Base-by-base conservation (phyloP, 2,797 vertebrate genomes). In the Crocodylus rhombifer region DNA sequence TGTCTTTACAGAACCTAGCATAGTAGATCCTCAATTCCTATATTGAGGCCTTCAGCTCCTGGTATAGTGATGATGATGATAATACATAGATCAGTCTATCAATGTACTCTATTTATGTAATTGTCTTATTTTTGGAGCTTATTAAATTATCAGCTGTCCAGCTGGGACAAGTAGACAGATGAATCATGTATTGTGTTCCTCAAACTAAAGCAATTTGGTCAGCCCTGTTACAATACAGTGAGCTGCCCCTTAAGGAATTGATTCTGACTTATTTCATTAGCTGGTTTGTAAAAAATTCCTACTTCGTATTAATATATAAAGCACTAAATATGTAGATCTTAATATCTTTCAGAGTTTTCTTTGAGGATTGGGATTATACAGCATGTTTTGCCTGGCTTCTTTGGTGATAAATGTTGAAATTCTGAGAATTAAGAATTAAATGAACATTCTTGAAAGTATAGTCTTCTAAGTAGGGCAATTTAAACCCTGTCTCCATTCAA, bases 211-310 rank as follows among this genome's bases (percentile, higher is more conserved):
- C 20, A 30, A 92, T 57, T 85, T 90, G 91, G 5, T 84, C 61
- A 90, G n/a, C n/a, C 87, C 25, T 82, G 85, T 21, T 76, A 17
- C n/a, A 84, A 62, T 16, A 75, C 4, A 84, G 16, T 73, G 73
- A 86, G 80, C 23, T 65, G 67, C 20, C 30, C 20, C 67, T 69
- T 33, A 69, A 88, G 36, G 6, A 89, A 13, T 76, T 96, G 33
- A 73, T 89, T 36, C 83, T 76, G 85, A 87, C 21, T 51, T 55
- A 85, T 25, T 76, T 81, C 58, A 87, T 80, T 57, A 63, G 87
- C 85, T 94, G 94, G 67, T 9, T 84, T 77, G 61, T 79, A 91
- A 84, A 92, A 92, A 93, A 86, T 28, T n/a, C 21, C 64, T 55
- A 77, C 2, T 92, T 42, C n/a, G 30, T 91, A 61, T 75, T 87